Percentiles rank a stretch among this genome's conserved stretches.
Evolutionary conservation across 2,113 vertebrate genomes (phyloP).

Genomic region (Phyllostomus hastatus): DNA sequence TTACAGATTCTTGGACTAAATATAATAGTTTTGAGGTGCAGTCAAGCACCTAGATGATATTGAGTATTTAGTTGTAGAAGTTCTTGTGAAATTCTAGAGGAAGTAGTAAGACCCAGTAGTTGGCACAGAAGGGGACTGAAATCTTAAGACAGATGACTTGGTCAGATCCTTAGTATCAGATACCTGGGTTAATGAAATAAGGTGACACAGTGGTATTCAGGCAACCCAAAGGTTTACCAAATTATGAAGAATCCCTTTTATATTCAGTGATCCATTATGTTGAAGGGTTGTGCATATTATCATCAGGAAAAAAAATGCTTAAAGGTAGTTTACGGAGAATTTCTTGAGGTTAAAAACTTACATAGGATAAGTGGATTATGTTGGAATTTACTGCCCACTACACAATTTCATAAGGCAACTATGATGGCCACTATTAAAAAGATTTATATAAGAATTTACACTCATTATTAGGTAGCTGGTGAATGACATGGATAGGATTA

Average conservation of each 20-base stretch:
- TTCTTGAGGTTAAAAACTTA: not conserved
- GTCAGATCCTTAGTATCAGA: not conserved
- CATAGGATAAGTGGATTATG: not conserved
- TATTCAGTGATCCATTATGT: not conserved
- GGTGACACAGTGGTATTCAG: not conserved
- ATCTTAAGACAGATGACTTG: not conserved
- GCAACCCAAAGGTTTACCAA: not conserved
- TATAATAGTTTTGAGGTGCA: not conserved
- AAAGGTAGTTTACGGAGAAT: not conserved
- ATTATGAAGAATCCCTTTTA: not conserved
- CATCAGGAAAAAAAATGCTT: not conserved
- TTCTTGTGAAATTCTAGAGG: not conserved
- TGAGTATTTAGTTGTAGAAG: not conserved
- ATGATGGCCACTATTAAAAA: not conserved
- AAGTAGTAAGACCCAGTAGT: not conserved
- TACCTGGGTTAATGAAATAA: not conserved
- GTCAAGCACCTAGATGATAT: not conserved
- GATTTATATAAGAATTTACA: not conserved
- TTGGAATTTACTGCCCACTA: not conserved
- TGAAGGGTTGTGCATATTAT: not conserved
- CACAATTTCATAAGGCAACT: not conserved
- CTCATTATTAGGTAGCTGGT: not conserved
- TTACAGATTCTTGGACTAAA: not conserved
- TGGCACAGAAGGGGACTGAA: not conserved
- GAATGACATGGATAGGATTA: accelerated